Percentiles rank a stretch among this genome's conserved stretches.
Evolutionary conservation across 1,140 invertebrate genomes (phyloP).

Genomic region (Bombus sibiricus): DNA sequence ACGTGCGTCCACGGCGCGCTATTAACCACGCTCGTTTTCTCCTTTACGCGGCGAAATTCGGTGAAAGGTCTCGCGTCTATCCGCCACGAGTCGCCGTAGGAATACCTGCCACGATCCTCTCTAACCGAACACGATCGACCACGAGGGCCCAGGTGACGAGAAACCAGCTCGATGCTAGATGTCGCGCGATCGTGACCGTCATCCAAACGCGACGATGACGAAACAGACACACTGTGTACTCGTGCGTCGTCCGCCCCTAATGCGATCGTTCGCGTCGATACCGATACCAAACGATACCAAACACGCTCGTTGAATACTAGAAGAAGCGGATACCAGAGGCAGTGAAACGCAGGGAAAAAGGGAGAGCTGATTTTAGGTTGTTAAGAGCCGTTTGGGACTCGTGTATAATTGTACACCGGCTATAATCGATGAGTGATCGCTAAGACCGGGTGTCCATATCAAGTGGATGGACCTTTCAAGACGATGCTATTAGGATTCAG

Average conservation of each 20-base stretch:
- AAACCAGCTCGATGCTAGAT: conserved; percentile 61
- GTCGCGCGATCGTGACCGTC: conserved; percentile 61
- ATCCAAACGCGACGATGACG: conserved; percentile 53
- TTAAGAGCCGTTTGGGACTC: background rate
- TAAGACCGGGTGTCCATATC: background rate
- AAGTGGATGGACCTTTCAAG: background rate
- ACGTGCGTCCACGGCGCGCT: conserved; percentile 57
- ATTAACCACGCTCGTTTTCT: conserved; percentile 65
- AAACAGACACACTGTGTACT: conserved; percentile 20
- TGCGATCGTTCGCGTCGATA: conserved; percentile 37
- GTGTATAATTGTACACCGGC: background rate
- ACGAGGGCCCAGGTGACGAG: conserved; percentile 59
- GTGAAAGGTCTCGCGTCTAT: conserved; percentile 53
- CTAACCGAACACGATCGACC: conserved; percentile 36
- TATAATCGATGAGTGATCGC: conserved; percentile 15
- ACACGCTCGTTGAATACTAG: conserved; percentile 31
- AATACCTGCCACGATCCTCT: conserved; percentile 34
- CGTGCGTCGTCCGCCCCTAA: background rate
- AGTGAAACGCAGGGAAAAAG: background rate
- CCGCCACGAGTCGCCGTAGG: conserved; percentile 23
- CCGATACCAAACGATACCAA: conserved; percentile 33
- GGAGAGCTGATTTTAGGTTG: background rate
- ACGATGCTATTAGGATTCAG: conserved; percentile 9
- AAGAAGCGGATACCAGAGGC: background rate
- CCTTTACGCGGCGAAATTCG: conserved; percentile 63